phyloP scores from a whole-genome alignment of 2,797 vertebrate species.

The Rhodeus uyekii region DNA sequence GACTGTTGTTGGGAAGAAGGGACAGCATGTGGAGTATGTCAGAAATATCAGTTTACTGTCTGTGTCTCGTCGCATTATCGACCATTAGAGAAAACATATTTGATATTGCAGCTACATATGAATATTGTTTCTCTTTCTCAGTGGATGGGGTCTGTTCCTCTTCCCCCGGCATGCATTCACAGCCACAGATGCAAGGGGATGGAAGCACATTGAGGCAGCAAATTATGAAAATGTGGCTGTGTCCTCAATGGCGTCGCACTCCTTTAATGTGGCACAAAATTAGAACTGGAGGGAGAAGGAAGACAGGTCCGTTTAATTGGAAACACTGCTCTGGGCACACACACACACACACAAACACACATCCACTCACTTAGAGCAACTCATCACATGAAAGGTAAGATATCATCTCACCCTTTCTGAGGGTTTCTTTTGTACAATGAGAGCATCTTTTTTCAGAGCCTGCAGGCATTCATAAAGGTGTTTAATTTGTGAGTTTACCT shows the following conservation, averaged over 20 bases:
- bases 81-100: neutral
- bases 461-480: slow-evolving; percentile 79
- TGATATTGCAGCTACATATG: slow-evolving; percentile 13
- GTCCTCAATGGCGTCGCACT: slow-evolving; percentile 82
- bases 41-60: neutral
- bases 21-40: neutral
- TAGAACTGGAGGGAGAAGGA: slow-evolving; percentile 80
- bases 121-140: slow-evolving; percentile 12
- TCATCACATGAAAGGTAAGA: slow-evolving; percentile 70
- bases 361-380: slow-evolving; percentile 36
- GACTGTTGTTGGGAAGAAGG: neutral
- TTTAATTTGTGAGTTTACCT: slow-evolving; percentile 84
- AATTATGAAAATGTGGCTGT: slow-evolving; percentile 85
- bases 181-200: slow-evolving; percentile 59
- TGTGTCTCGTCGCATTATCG: neutral
- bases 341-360: slow-evolving; percentile 54
- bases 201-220: slow-evolving; percentile 66
- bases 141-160: slow-evolving; percentile 58
- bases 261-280: slow-evolving; percentile 88
- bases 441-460: slow-evolving; percentile 74
- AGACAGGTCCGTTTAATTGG: slow-evolving; percentile 81
- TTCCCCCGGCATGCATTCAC: slow-evolving; percentile 77
- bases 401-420: slow-evolving; percentile 78
- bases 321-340: slow-evolving; percentile 78
- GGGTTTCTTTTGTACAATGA: slow-evolving; percentile 73